Evolutionary conservation across 2,113 vertebrate species (phyloP).

Genomic region (Piprites chloris): DNA sequence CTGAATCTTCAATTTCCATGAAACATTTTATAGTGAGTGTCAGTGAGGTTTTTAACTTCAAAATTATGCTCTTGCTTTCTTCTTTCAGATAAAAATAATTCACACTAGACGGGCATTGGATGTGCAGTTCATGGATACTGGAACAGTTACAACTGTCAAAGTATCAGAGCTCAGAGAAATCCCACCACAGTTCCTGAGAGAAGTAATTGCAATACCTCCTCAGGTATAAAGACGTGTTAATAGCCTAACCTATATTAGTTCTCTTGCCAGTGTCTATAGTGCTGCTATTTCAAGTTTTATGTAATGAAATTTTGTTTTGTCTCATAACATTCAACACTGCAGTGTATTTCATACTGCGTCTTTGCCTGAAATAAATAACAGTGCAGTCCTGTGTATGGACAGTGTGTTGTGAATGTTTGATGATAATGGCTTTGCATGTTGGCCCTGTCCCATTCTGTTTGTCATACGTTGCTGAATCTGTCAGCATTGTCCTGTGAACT

Average conservation of each 20-base stretch:
- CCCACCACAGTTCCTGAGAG: constrained; percentile 79
- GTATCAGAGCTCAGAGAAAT: constrained; percentile 90
- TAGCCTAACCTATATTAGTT: not conserved
- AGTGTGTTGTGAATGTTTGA: not conserved
- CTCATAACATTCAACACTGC: not conserved
- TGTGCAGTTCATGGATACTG: constrained; percentile 85
- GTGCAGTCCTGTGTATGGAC: fast-evolving
- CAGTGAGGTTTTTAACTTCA: not conserved
- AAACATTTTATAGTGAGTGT: not conserved
- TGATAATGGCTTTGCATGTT: not conserved
- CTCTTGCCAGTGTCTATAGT: not conserved
- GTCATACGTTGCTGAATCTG: not conserved
- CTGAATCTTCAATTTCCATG: not conserved
- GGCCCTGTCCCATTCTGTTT: not conserved
- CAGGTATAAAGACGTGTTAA: constrained; percentile 75
- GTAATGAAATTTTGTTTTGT: not conserved
- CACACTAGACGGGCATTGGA: constrained; percentile 86
- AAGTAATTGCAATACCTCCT: constrained; percentile 82
- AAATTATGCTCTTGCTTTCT: not conserved
- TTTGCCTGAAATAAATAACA: not conserved
- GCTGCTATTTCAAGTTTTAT: not conserved
- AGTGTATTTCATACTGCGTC: not conserved
- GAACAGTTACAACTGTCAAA: constrained; percentile 84
- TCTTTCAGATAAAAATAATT: constrained; percentile 84
- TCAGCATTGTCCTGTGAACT: not conserved